Evolutionary conservation across 2,797 vertebrate genomes (phyloP).

Genomic region (Pantherophis vulpinus): DNA sequence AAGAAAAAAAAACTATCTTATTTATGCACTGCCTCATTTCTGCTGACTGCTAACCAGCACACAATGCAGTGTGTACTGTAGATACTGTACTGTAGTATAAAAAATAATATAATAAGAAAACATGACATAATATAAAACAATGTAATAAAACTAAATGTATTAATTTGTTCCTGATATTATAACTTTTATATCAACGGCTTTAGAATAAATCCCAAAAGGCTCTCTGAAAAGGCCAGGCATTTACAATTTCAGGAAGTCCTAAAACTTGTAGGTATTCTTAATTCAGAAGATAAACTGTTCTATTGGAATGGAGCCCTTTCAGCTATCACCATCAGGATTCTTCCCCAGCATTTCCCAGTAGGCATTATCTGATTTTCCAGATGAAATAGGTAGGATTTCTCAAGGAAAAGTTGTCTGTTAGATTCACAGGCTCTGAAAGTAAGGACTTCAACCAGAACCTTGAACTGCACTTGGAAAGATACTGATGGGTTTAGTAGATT

Average conservation of each 20-base stretch:
- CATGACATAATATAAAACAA: background rate
- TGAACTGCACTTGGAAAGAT: background rate
- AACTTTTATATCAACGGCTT: background rate
- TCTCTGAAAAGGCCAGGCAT: background rate
- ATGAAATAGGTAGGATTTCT: background rate
- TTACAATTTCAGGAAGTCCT: background rate
- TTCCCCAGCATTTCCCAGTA: background rate
- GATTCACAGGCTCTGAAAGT: background rate
- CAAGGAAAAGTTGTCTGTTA: background rate
- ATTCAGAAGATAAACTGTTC: background rate
- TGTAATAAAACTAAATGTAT: background rate
- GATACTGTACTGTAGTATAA: background rate
- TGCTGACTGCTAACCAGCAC: background rate
- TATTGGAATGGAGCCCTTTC: background rate
- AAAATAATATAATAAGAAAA: background rate
- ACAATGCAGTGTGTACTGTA: background rate
- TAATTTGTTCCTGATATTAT: background rate
- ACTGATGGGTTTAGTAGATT: background rate
- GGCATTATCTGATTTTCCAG: background rate
- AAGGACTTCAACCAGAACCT: background rate
- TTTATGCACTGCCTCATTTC: background rate
- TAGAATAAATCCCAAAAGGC: background rate
- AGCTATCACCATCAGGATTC: background rate
- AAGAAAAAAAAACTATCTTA: background rate
- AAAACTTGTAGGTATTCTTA: background rate